Evolutionary conservation across 2,888 invertebrate species (phyloP), one percentile per base, ranked within the genome.

Genomic region (Megamerina dolium): DNA sequence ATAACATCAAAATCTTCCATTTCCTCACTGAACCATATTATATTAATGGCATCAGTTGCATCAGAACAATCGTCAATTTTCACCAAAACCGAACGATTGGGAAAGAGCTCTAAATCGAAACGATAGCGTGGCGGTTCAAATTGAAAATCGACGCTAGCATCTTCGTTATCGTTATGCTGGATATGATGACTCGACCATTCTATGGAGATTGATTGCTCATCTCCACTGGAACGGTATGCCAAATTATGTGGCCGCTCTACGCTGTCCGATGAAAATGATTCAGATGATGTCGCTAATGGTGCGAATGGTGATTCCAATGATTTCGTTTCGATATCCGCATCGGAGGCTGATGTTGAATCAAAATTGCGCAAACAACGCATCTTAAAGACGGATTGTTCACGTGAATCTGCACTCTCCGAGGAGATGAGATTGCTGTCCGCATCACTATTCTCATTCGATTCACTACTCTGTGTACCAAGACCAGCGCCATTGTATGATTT

Each of bases 1-100:
- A 40, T 50, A 18, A 48, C 40, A 5, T 38, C 27, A 12, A 41
- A 41, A 16, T 26, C 30, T 43, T 41, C 30, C 30, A 31, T 2
- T 1, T 53, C 39, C 9, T 66, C 62, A 13, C 59, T 61, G 37
- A 65, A 66, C 67, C 68, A 68, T 33, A 68, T 57, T 2, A 68
- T 58, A 19, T 59, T 59, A 2, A 62, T 33, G 4, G 47, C 39
- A n/a, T 48, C 42, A 5, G 42, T 10, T 0, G 18, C 17, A 3
- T 43, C 2, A n/a, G n/a, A n/a, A n/a, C 53, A 52, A 13, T 55
- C 50, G 2, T 51, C 45, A 3, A 66, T 55, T 3, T 23, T 14
- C 1, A 64, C 55, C 17, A 54, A 42, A 2, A 58, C 61, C 1
- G 60, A 55, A 8, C 51, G 48, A 26, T 63, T 58, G 1, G 41